Evolutionary conservation across 2,797 vertebrate genomes (phyloP).

Genomic region (Poeciliopsis turneri): DNA sequence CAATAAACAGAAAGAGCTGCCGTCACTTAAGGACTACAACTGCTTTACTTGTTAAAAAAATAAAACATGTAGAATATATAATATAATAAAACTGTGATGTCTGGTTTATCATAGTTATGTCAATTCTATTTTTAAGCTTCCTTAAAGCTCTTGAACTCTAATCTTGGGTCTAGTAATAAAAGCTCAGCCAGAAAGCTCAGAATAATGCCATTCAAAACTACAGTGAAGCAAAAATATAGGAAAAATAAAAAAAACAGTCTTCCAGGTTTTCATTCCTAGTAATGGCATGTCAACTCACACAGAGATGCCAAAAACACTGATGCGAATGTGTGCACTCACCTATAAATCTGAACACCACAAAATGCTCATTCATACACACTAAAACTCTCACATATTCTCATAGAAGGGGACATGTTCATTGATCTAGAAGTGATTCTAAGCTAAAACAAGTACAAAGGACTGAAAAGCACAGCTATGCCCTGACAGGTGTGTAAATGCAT

Average conservation of each 20-base stretch:
- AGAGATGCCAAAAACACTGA: slow-evolving; percentile 22
- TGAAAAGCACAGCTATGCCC: slow-evolving; percentile 62
- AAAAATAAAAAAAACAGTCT: slow-evolving; percentile 11
- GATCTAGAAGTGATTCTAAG: slow-evolving; percentile 75
- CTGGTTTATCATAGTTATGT: too few relatives aligned
- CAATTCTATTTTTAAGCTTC: not conserved
- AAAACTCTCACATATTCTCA: slow-evolving; percentile 40
- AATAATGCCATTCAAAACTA: slow-evolving; percentile 13
- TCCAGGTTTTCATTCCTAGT: slow-evolving; percentile 30
- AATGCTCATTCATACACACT: slow-evolving; percentile 14
- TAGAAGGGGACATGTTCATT: slow-evolving; percentile 69
- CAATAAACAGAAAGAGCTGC: not conserved
- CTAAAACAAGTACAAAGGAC: slow-evolving; percentile 69
- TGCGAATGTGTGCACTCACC: slow-evolving; percentile 43
- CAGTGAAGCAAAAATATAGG: not conserved
- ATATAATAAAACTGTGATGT: not conserved
- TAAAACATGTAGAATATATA: too few relatives aligned
- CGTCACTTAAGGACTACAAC: not conserved
- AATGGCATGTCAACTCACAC: slow-evolving; percentile 25
- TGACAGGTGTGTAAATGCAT: slow-evolving; percentile 67
- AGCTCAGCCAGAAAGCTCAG: not conserved
- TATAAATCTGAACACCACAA: slow-evolving; percentile 10
- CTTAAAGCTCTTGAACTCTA: not conserved
- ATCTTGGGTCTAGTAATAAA: slow-evolving; percentile 19
- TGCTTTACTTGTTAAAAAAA: not conserved